Evolutionary conservation across 2,113 vertebrate species (phyloP).

Genomic region (Taurulus bubalis): DNA sequence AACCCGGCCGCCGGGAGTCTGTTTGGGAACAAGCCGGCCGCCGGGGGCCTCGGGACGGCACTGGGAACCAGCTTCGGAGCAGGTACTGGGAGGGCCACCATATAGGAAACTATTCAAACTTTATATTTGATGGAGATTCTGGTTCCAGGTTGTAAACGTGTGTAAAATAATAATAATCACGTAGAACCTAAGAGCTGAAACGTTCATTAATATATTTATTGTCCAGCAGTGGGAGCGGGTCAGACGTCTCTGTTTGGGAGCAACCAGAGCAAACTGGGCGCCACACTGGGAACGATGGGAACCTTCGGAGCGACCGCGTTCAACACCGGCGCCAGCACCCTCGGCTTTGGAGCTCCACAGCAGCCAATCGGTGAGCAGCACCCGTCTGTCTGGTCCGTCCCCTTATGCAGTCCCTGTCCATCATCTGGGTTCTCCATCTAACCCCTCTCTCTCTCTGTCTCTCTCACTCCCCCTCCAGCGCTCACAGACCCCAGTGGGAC

Average conservation of each 20-base stretch:
- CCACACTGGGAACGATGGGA: constrained; percentile 89
- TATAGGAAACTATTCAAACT: too few species aligned
- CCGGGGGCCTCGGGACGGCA: constrained; percentile 89
- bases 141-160: too few species aligned
- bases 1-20: constrained; percentile 87
- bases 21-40: constrained; percentile 91
- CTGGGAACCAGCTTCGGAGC: constrained; percentile 91
- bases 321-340: constrained; percentile 83
- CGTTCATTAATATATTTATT: too few species aligned
- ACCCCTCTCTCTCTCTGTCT: too few species aligned
- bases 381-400: background rate
- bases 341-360: constrained; percentile 92
- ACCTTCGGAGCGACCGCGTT: constrained; percentile 88
- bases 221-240: constrained; percentile 87
- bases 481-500: constrained; percentile 89
- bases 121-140: too few species aligned
- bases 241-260: constrained; percentile 91
- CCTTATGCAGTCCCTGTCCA: too few species aligned
- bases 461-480: constrained; percentile 70
- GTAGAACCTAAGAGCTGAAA: too few species aligned
- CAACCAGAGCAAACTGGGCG: constrained; percentile 90
- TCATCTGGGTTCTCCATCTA: background rate
- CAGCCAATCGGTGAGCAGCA: constrained; percentile 90
- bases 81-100: constrained; percentile 80
- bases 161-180: too few species aligned